Percentiles rank a stretch among this genome's conserved stretches.
Conservation (phyloP, 2,888 invertebrate species). For the Digitonthophagus gazella region DNA sequence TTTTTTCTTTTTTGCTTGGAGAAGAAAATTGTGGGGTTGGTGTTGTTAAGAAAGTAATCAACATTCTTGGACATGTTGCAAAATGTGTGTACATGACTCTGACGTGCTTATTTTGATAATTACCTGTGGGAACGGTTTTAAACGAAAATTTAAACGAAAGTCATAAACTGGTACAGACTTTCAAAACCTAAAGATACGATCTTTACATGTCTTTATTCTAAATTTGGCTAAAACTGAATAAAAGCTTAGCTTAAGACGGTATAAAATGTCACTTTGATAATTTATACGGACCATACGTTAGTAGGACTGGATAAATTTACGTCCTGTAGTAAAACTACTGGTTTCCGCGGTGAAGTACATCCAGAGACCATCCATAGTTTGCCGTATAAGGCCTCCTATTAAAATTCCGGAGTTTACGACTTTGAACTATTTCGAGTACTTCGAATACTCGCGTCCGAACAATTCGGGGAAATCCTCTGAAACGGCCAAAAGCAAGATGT, state of each 20-base stretch:
- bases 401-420: neutral
- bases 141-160: neutral
- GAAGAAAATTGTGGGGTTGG: neutral
- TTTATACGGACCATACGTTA: neutral
- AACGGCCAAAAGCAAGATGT: neutral
- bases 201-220: too few relatives aligned
- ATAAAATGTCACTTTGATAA: neutral
- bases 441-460: neutral
- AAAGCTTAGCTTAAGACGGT: neutral
- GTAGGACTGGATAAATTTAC: neutral
- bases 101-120: neutral
- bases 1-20: neutral
- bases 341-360: neutral
- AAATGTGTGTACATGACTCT: neutral
- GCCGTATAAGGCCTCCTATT: neutral
- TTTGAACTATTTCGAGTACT: neutral
- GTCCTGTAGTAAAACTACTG: neutral
- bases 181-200: too few relatives aligned
- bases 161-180: too few relatives aligned
- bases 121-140: neutral
- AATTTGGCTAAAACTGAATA: neutral
- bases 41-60: neutral
- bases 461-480: neutral
- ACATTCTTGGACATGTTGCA: neutral
- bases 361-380: neutral